Percentiles rank a stretch among this genome's conserved stretches.
Conservation (phyloP, 2,888 invertebrate species). For the Macaria liturata region DNA sequence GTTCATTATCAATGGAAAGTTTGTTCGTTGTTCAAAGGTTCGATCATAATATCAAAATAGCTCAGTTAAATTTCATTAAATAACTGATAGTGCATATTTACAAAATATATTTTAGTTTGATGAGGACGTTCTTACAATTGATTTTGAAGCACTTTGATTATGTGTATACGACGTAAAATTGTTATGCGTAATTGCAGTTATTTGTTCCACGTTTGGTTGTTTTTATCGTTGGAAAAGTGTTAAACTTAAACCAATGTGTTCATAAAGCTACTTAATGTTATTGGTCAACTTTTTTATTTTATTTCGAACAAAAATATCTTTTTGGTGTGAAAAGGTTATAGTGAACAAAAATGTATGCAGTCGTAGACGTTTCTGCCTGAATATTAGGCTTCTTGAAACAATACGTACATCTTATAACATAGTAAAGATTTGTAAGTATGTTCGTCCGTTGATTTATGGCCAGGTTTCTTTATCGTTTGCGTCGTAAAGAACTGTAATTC, state of each 20-base stretch:
- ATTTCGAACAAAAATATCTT: too few species aligned
- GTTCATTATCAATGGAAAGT: constrained; percentile 40
- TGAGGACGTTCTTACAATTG: constrained; percentile 52
- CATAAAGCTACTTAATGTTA: too few species aligned
- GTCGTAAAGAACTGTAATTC: constrained; percentile 77
- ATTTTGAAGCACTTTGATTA: constrained; percentile 40
- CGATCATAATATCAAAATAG: background rate
- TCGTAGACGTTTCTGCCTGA: too few species aligned
- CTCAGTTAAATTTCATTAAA: too few species aligned
- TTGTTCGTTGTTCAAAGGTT: constrained; percentile 25
- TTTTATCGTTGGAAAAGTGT: constrained; percentile 60
- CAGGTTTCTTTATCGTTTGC: constrained; percentile 75
- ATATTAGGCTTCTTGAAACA: constrained; percentile 54
- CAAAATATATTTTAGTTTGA: too few species aligned
- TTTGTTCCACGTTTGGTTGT: constrained; percentile 49
- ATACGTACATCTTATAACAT: constrained; percentile 65
- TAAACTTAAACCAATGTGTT: constrained; percentile 41
- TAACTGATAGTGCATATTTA: too few species aligned
- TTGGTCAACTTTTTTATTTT: too few species aligned
- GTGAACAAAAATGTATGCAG: too few species aligned
- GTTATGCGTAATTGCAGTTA: constrained; percentile 52
- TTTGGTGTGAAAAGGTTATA: too few species aligned
- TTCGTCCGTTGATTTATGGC: constrained; percentile 74
- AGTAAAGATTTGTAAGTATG: constrained; percentile 64
- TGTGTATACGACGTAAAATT: constrained; percentile 77